Percentiles rank a stretch among this genome's conserved stretches.
Evolutionary conservation across 1,140 invertebrate genomes (phyloP).

Genomic region (Hylaeus anthracinus): DNA sequence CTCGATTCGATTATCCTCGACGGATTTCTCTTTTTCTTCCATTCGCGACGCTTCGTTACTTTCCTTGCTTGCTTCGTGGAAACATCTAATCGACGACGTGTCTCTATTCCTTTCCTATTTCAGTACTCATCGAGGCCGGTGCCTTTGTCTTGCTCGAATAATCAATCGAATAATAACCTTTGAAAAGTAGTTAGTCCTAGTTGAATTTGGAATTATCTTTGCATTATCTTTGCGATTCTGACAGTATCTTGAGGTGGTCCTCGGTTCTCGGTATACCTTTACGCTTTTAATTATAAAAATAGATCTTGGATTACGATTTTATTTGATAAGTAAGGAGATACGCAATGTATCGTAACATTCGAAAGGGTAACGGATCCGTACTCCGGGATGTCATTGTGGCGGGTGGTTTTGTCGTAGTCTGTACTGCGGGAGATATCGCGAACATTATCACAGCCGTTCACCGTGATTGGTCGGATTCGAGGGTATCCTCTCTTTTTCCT

Average conservation of each 20-base stretch:
- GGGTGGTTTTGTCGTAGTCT: slow-evolving; percentile 53
- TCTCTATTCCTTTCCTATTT: background rate
- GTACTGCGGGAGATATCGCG: slow-evolving; percentile 53
- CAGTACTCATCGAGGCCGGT: too few species aligned
- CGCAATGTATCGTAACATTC: too few species aligned
- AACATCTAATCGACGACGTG: slow-evolving; percentile 28
- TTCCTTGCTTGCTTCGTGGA: slow-evolving; percentile 1
- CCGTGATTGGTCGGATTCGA: slow-evolving; percentile 65
- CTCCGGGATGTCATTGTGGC: slow-evolving; percentile 22
- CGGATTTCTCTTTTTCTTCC: slow-evolving; percentile 32
- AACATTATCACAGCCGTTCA: slow-evolving; percentile 61
- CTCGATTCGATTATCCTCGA: slow-evolving; percentile 59
- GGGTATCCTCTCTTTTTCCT: slow-evolving; percentile 64
- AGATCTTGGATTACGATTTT: too few species aligned
- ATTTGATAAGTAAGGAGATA: too few species aligned
- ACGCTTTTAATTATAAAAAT: too few species aligned
- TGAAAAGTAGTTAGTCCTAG: too few species aligned
- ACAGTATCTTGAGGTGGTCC: too few species aligned
- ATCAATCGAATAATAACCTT: too few species aligned
- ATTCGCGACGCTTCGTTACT: slow-evolving; percentile 43
- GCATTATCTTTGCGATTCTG: too few species aligned
- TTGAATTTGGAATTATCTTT: too few species aligned
- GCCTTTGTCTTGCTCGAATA: too few species aligned
- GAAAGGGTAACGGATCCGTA: background rate
- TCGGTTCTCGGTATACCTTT: too few species aligned